Evolutionary conservation across 2,797 vertebrate species (phyloP).

Genomic region (Enteromius argenteus): DNA sequence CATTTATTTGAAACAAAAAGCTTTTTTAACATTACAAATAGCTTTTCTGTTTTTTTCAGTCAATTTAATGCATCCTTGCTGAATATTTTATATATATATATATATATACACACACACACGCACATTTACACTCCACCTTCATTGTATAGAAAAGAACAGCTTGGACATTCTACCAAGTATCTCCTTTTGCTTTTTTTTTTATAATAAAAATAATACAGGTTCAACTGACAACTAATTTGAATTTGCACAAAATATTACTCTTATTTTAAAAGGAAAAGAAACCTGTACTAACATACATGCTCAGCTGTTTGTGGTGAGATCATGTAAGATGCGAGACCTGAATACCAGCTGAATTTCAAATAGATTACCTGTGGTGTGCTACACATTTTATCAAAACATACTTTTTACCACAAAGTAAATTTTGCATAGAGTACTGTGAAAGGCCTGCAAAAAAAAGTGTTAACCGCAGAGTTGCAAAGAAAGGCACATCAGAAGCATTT

Average conservation of each 20-base stretch:
- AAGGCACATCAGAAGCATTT: conserved; percentile 11
- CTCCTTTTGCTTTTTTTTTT: background rate
- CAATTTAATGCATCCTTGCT: background rate
- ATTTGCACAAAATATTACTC: background rate
- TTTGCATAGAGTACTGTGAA: background rate
- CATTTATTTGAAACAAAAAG: background rate
- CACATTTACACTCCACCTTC: background rate
- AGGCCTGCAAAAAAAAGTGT: background rate
- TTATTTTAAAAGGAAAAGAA: background rate
- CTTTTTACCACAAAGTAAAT: conserved; percentile 2
- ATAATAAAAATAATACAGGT: background rate
- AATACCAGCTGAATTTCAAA: background rate
- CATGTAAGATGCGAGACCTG: background rate
- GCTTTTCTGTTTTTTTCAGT: background rate
- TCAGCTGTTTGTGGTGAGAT: background rate
- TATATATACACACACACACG: no score
- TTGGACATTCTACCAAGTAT: background rate
- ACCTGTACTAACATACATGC: background rate
- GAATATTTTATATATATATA: background rate
- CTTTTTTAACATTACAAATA: background rate
- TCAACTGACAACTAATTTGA: background rate
- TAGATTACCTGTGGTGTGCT: background rate
- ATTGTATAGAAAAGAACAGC: background rate
- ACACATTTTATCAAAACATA: background rate
- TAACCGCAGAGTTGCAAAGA: conserved; percentile 26